A percentile compares a stretch with the other conserved stretches of the same genome.
phyloP scores from a whole-genome alignment of 1,140 invertebrate genomes.

The Trachymyrmex cornetzi region DNA sequence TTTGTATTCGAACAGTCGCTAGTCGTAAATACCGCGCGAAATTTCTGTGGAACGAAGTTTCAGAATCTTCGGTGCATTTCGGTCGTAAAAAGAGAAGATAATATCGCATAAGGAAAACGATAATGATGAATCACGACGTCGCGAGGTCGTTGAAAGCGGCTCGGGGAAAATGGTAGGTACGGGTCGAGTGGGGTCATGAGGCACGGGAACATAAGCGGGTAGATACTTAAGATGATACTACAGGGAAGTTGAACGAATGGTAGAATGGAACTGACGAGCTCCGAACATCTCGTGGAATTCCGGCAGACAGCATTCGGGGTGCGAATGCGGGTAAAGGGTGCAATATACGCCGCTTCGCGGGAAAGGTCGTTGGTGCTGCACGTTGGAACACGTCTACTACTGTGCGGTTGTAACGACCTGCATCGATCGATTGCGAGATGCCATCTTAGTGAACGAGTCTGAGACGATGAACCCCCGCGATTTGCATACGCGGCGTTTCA shows the following conservation, averaged over 20 bases:
- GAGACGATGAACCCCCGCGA: conserved; percentile 57
- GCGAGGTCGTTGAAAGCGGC: neutral
- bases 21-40: neutral
- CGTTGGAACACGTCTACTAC: conserved; percentile 20
- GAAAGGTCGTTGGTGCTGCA: conserved; percentile 18
- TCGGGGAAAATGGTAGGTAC: neutral
- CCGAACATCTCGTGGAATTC: conserved; percentile 61
- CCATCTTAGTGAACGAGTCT: conserved; percentile 49
- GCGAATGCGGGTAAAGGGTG: conserved; percentile 61
- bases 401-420: conserved; percentile 42
- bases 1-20: neutral
- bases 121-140: conserved; percentile 57
- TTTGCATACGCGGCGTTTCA: conserved; percentile 61
- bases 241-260: conserved; percentile 63
- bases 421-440: conserved; percentile 56
- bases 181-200: too few relatives aligned
- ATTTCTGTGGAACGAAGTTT: neutral
- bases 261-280: conserved; percentile 40
- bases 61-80: neutral
- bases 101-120: neutral
- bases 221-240: conserved; percentile 58
- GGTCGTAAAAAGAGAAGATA: neutral
- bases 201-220: conserved; percentile 6
- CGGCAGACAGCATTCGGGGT: conserved; percentile 10
- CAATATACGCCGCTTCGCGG: conserved; percentile 8